Percentiles rank a stretch among this genome's conserved stretches.
Evolutionary conservation across 64 coral and sea anemone genomes (phyloP).

Genomic region (Catalaphyllia jardinei): DNA sequence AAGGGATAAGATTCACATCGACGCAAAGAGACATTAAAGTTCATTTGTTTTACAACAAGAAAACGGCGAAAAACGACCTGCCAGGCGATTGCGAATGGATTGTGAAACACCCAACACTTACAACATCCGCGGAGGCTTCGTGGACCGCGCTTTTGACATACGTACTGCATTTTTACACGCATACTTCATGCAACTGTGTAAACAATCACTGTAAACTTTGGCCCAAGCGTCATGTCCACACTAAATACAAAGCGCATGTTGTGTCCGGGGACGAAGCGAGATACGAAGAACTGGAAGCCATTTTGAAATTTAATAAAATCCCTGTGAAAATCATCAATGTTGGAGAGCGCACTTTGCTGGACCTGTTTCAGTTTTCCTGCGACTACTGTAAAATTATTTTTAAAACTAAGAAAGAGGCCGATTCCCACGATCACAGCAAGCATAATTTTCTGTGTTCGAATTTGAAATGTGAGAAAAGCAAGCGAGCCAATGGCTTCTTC

Average conservation of each 20-base stretch:
- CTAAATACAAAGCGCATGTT: constrained; percentile 59
- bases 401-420: constrained; percentile 66
- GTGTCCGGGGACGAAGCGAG: constrained; percentile 77
- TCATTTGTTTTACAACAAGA: constrained; percentile 90
- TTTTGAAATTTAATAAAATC: constrained; percentile 90
- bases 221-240: constrained; percentile 72
- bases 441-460: constrained; percentile 88
- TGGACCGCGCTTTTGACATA: constrained; percentile 89
- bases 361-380: constrained; percentile 84
- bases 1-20: constrained; percentile 84
- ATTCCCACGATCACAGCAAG: constrained; percentile 60
- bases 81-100: constrained; percentile 79
- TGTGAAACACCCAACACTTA: constrained; percentile 76
- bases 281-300: constrained; percentile 85
- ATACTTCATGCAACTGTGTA: constrained; percentile 56
- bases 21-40: constrained; percentile 68
- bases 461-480: constrained; percentile 82
- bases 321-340: constrained; percentile 73
- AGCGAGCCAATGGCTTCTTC: constrained; percentile 87
- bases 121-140: constrained; percentile 68
- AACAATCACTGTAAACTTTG: constrained; percentile 73
- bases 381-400: constrained; percentile 85
- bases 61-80: constrained; percentile 49
- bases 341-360: constrained; percentile 75
- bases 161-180: constrained; percentile 86